Base-by-base conservation (phyloP, 2,797 vertebrate genomes). In the Sebastolobus alascanus region DNA sequence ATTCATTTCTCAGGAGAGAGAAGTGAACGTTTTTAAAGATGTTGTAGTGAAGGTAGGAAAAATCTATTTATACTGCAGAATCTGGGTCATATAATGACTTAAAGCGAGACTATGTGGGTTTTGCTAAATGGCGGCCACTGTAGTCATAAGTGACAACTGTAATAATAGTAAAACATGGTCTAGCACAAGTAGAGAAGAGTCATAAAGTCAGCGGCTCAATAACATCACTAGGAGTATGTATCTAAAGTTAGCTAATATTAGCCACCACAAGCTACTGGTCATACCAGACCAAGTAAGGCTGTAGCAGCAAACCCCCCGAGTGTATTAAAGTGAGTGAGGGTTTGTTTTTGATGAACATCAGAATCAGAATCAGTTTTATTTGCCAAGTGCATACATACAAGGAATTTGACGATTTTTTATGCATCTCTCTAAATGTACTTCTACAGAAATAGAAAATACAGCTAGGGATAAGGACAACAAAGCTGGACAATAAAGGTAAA, bases 1-100 rank as follows among this genome's bases (percentile, higher is more conserved):
- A 27, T 64, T 70, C 8, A 29, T 27, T 83, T 83, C 61, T 80
- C 20, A 56, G 22, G 13, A 55, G 4, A 50, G 52, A 76, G 35
- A 29, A 4, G 31, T 72, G 25, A 10, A 71, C n/a, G 52, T 40
- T 40, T 40, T 68, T 50, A 52, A 35, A 37, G 10, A 38, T 27
- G 9, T 37, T 78, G 37, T 52, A 27, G n/a, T 64, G 12, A 81
- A 72, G 2, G 12, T 31, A 18, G 13, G 16, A 25, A 46, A 56
- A 43, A 14, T 37, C 2, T 63, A 38, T 43, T 54, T 20, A 68
- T 56, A 35, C 68, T 55, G n/a, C 2, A 8, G 12, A 29, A 61
- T 52, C 37, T 46, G 43, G 12, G 33, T 55, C 22, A 2, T 35
- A 46, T 11, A 5, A 7, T 35, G 31, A 58, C 68, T 61, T 52